Conservation (phyloP, 2,797 vertebrate species). For the Sphenodon punctatus region DNA sequence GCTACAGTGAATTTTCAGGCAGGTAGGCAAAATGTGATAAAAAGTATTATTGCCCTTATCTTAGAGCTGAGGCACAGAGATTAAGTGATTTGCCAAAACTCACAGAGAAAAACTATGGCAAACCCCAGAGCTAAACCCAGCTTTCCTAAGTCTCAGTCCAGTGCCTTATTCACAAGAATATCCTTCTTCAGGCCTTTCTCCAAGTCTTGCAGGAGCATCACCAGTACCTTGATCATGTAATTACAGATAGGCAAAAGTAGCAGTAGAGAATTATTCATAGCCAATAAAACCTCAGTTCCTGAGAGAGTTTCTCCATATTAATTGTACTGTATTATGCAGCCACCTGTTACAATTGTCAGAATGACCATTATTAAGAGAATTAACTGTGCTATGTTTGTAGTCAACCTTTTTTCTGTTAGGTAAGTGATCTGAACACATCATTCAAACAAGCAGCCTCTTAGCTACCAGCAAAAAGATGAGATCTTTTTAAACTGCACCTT, state of each 20-base stretch:
- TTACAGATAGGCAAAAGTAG: neutral
- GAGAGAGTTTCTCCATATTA: neutral
- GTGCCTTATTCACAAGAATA: neutral
- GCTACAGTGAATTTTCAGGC: too few species aligned
- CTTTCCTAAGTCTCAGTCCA: neutral
- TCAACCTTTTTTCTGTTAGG: conserved; percentile 8
- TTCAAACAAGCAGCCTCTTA: neutral
- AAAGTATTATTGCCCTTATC: accelerated
- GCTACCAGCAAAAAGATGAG: neutral
- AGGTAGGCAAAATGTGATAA: neutral
- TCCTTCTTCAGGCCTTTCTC: neutral
- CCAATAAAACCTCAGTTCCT: neutral
- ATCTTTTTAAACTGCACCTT: neutral
- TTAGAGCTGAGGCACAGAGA: neutral
- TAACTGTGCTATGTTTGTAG: neutral
- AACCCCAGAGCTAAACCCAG: neutral
- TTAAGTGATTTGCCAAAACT: neutral
- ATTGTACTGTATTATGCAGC: neutral
- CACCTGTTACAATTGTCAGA: neutral
- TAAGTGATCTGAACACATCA: neutral
- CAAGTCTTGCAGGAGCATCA: neutral
- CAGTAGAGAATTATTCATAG: neutral
- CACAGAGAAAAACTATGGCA: neutral
- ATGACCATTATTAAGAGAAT: neutral
- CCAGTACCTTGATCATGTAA: neutral